Evolutionary conservation across 2,888 invertebrate genomes (phyloP), one percentile per base, ranked within the genome.

Genomic region (Schrankia costaestrigalis): DNA sequence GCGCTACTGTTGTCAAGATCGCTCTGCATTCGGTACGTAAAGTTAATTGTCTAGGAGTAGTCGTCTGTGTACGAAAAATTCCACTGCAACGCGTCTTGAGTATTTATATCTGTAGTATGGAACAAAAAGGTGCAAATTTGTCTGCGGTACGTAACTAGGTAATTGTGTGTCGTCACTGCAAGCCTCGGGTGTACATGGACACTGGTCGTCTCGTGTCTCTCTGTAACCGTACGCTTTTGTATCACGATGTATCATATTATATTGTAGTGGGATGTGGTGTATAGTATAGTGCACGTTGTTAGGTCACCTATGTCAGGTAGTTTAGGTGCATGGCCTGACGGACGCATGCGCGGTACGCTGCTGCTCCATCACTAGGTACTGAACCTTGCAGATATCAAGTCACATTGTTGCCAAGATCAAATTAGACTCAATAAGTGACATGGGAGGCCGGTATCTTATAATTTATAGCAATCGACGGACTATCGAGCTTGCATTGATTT

Each of bases 401-500:
- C 41, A 43, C n/a, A n/a, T 36, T 64, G 52, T 56, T 78, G 79
- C 79, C 78, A 78, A 79, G 77, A 73, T 78, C 56, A 69, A 78
- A 77, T 78, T 78, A 78, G 71, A 70, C 65, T 65, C 41, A 70
- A 71, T 56, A 60, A 66, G 65, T 35, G 67, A 71, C 66, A 61
- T 57, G 66, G 25, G 65, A 68, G 57, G 59, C 46, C 56, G 39
- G 36, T 47, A 35, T 42, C 54, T 34, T 41, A 30, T 68, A 56
- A 71, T 68, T 65, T 63, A 65, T 63, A 43, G 35, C 41, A 34
- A 43, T 51, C 46, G 60, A 56, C 55, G 37, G 45, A 40, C 49
- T 35, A 46, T 55, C 33, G 24, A 41, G 17, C 43, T 30, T 21
- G 15, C 27, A 24, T 14, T 27, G 18, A 11, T 27, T 8, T 27